Evolutionary conservation across 2,113 vertebrate species (phyloP), one percentile per base, ranked within the genome.

Genomic region (Corythoichthys haematopterus): DNA sequence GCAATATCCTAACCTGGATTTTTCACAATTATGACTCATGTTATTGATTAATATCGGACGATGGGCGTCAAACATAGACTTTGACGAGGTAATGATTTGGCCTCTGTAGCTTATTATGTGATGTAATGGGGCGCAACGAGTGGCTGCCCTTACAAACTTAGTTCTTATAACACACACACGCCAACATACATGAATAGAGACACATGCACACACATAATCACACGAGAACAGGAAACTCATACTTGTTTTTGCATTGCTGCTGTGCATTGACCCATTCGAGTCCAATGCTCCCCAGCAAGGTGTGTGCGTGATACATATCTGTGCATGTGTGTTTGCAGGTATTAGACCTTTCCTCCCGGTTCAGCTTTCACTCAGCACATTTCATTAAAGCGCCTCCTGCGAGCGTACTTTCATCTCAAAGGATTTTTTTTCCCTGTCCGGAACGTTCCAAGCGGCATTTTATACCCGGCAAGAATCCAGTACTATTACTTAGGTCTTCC

Each of bases 331-430:
- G 68, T 76, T 56, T 72, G 52, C 84, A 85, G 79, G 83, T 90
- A 80, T 60, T 62, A 76, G 61, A 36, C 76, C 71, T 73, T 79
- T 78, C 77, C 75, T 75, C 77, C 61, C 67, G 58, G 83, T 82
- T 85, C 81, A 66, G 77, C 71, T 92, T 90, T 92, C 91, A 92
- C 90, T 91, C 88, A 90, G 80, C 89, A 91, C 81, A 87, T 91
- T 91, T 92, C 89, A 92, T 90, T 92, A 91, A 88, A 47, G 71
- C 68, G 68, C 80, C 81, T 88, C 84, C 87, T 88, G 63, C 20
- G 85, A 77, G 84, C 20, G 83, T 71, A 78, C 90, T 91, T 90
- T 93, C 90, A 90, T 91, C 88, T 91, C 58, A 8, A 8, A 55
- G 84, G 35, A 36, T 80, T 84, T n/a, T 28, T 9, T 10, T 53